Evolutionary conservation across 2,888 invertebrate species (phyloP), one percentile per base, ranked within the genome.

Genomic region (Xanthorhoe spadicearia): DNA sequence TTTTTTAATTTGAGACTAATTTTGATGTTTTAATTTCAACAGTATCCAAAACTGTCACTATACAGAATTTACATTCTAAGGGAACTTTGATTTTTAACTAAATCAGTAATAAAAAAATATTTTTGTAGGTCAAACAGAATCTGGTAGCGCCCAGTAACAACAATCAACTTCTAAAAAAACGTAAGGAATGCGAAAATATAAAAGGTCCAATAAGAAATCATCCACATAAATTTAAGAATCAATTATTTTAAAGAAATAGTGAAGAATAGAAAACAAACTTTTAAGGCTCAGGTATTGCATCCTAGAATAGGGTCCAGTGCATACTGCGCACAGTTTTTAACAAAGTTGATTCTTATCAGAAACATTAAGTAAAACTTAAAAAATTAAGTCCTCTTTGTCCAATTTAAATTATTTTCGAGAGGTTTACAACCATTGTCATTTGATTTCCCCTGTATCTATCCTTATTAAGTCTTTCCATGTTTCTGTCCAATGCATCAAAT

Each of bases 1-100:
- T 85, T 81, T 32, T 91, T 90, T 91, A 90, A 89, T 91, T 91
- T 90, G 83, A 88, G 82, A 89, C 85, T 88, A 87, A 83, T 83
- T n/a, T 83, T 81, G 79, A 83, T 82, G 80, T 78, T 81, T 76
- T 78, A 67, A 75, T 78, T 81, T 70, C 74, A 79, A 78, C 74
- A 77, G 56, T 61, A 77, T 74, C 78, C 78, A 76, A 81, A 77
- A 71, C 71, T 66, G 69, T 74, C 50, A 67, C 77, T 74, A 66
- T 75, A 77, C 75, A 74, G 73, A 77, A 68, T 74, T 63, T 53
- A 43, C 63, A 62, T 73, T 63, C 54, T 51, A 50, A 61, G 70
- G 75, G 77, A 80, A 76, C 72, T 50, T 23, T 15, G 18, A 18
- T 50, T 55, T 18, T 9, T 32, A 23, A 23, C 4, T 23, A 23